Evolutionary conservation across 2,888 invertebrate species (phyloP).

Genomic region (Hirudinaria manillensis): DNA sequence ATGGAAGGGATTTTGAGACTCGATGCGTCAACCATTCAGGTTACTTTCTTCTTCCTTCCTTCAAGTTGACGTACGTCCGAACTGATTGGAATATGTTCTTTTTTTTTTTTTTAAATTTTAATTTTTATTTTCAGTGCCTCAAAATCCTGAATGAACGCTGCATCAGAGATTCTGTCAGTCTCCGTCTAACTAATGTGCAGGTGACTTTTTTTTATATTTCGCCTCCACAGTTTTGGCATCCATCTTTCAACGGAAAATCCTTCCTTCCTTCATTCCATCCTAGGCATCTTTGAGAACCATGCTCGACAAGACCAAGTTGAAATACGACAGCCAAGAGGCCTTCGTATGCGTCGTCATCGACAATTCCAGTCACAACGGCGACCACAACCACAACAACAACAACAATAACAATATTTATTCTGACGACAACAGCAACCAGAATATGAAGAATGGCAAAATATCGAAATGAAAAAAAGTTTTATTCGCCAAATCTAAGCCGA

Average conservation of each 20-base stretch:
- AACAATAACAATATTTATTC: background rate
- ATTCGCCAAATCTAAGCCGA: too few relatives aligned
- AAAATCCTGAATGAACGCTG: slow-evolving; percentile 7
- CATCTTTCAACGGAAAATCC: background rate
- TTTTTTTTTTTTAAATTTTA: background rate
- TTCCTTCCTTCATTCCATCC: background rate
- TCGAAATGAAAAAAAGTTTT: too few relatives aligned
- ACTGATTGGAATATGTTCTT: background rate
- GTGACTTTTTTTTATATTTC: background rate
- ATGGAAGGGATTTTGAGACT: background rate
- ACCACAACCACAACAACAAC: slow-evolving; percentile 5
- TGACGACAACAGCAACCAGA: background rate
- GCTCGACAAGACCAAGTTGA: background rate
- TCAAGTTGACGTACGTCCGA: background rate
- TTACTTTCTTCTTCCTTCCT: slow-evolving; percentile 5
- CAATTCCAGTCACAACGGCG: background rate
- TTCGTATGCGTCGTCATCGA: background rate
- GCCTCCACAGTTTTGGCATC: too few relatives aligned
- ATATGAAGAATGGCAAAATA: background rate
- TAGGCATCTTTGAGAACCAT: background rate
- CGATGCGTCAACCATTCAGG: slow-evolving; percentile 23
- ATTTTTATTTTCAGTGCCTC: background rate
- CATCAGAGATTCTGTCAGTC: background rate
- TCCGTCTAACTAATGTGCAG: background rate
- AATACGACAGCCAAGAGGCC: background rate